Evolutionary conservation across 2,797 vertebrate genomes (phyloP), one percentile per base, ranked within the genome.

Genomic region (Acestrorhynchus altus): DNA sequence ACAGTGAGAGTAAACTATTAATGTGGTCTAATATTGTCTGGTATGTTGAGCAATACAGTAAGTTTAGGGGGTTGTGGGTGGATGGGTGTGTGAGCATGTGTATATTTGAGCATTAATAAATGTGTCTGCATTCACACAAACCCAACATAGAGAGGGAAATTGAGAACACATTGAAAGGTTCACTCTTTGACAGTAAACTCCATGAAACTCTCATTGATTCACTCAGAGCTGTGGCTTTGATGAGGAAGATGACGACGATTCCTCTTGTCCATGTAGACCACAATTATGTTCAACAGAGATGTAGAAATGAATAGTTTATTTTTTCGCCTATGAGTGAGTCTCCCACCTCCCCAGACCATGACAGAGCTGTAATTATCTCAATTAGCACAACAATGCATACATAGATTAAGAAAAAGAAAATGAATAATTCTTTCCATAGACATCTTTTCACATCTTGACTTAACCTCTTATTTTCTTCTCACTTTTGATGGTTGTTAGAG

Each of bases 341-440:
- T 44, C 4, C 12, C 9, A 5, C 8, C 8, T 24, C 13, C 15
- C 7, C 22, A 46, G 31, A 16, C 10, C 61, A 15, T 18, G 15
- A 22, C 63, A 42, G 39, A 20, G 26, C 8, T 60, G 31, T 46
- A 35, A 77, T 81, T 76, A 66, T 72, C 64, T 15, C 59, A 59
- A 66, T 80, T 69, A 64, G 54, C 71, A 73, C 74, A 74, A 49
- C 74, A 63, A 68, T 73, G 63, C 24, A 54, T 28, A 1, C 15
- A n/a, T 13, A 68, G 56, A 67, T 81, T 77, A 68, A 67, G 61
- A 76, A 71, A 35, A 56, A 49, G n/a, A 44, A 61, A 61, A 61
- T 39, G 39, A 42, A 49, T 39, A 20, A 46, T 39, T 73, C 39
- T 68, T 73, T 42, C 20, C 46, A 69, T 75, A 70, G 20, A 46